A percentile compares a stretch with the other conserved stretches of the same genome.
Evolutionary conservation across 2,888 invertebrate genomes (phyloP).

Genomic region (Cheilosia urbana): DNA sequence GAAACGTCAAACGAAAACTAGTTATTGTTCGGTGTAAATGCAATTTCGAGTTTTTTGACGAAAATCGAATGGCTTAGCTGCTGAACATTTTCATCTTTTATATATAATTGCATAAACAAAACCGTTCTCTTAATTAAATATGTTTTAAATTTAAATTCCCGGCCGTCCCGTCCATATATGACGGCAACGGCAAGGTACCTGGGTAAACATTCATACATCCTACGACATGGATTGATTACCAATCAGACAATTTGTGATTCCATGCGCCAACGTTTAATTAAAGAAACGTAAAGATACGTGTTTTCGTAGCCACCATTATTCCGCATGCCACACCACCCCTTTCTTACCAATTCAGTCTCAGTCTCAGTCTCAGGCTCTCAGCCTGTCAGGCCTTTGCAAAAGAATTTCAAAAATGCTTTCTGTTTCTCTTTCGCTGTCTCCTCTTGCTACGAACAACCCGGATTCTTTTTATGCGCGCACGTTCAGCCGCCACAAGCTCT

Average conservation of each 20-base stretch:
- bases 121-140: neutral
- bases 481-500: neutral
- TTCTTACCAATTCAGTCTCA: neutral
- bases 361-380: neutral
- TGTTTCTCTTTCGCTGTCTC: neutral
- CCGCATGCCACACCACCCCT: neutral
- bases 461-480: neutral
- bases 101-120: no score
- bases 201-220: conserved; percentile 6
- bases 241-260: conserved; percentile 31
- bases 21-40: no score
- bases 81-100: no score
- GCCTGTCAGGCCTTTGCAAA: neutral
- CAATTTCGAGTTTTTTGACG: no score
- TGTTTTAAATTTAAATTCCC: neutral
- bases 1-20: no score
- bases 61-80: no score
- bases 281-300: conserved; percentile 5
- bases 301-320: neutral
- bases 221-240: conserved; percentile 39
- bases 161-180: no score
- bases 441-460: neutral
- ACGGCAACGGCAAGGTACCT: neutral
- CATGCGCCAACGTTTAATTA: conserved; percentile 11
- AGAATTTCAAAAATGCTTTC: neutral